Conservation (phyloP, 2,888 invertebrate species). For the Melikaiella ostensackeni region DNA sequence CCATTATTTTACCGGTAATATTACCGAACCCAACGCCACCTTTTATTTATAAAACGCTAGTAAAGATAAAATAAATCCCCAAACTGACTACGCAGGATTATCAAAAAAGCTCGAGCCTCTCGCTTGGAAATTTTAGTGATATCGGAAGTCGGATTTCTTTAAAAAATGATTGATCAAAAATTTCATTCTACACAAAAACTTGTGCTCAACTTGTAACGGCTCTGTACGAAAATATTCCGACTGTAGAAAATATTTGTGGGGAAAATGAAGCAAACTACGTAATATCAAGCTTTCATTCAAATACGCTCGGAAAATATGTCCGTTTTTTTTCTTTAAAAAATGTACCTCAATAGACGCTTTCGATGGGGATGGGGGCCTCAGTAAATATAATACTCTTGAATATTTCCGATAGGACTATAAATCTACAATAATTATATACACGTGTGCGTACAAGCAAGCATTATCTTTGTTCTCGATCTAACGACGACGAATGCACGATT, state of each 20-base stretch:
- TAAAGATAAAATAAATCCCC: not conserved
- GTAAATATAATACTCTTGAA: conserved; percentile 25
- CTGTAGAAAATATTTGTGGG: not conserved
- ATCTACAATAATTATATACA: conserved; percentile 38
- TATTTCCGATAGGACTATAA: conserved; percentile 28
- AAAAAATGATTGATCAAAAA: not conserved
- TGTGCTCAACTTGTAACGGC: conserved; percentile 4
- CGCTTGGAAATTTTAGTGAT: not conserved
- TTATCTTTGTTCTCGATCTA: conserved; percentile 2
- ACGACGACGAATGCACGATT: conserved; percentile 15
- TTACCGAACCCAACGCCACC: not conserved
- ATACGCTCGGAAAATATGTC: conserved; percentile 4
- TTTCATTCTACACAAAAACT: not conserved
- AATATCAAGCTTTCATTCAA: not conserved
- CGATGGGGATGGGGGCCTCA: not conserved
- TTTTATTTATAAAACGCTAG: not conserved
- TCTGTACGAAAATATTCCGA: not conserved
- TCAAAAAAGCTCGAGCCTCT: not conserved
- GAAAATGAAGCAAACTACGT: not conserved
- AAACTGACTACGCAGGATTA: not conserved
- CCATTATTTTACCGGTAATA: not conserved
- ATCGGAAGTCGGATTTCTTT: not conserved
- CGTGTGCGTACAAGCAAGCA: conserved; percentile 27
- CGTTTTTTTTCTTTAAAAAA: not conserved
- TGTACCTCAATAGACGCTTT: not conserved